phyloP scores from a whole-genome alignment of 2,888 invertebrate genomes.

The Strigamia maritima region DNA sequence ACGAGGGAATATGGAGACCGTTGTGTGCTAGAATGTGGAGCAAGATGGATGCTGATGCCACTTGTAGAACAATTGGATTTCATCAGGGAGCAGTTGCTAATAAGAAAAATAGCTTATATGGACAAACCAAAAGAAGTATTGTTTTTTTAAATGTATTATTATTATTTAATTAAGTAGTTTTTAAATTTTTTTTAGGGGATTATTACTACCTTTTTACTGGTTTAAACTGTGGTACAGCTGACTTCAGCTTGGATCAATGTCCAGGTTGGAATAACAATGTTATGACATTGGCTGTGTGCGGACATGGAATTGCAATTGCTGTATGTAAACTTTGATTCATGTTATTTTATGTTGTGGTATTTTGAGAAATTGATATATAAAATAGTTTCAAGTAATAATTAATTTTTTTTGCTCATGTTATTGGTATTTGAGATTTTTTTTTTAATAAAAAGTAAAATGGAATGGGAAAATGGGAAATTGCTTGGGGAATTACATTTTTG shows the following conservation, averaged over 20 bases:
- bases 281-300: neutral
- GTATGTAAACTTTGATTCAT: neutral
- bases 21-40: constrained; percentile 7
- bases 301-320: constrained; percentile 1
- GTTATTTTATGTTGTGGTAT: no score
- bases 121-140: neutral
- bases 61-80: neutral
- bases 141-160: no score
- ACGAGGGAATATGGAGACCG: neutral
- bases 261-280: neutral
- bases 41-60: neutral
- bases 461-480: no score
- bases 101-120: neutral
- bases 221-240: neutral
- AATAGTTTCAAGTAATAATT: no score
- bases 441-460: no score
- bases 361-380: no score
- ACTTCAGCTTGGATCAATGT: neutral
- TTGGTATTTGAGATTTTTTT: no score
- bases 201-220: neutral
- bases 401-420: no score
- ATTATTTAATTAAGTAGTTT: no score
- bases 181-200: neutral
- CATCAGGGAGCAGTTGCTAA: neutral
- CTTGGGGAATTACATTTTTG: no score